These are phyloP conservation scores for Oncorhynchus kisutch DNA, from an alignment of 2,113 vertebrate genomes.

Conservation along the genomic window DNA sequence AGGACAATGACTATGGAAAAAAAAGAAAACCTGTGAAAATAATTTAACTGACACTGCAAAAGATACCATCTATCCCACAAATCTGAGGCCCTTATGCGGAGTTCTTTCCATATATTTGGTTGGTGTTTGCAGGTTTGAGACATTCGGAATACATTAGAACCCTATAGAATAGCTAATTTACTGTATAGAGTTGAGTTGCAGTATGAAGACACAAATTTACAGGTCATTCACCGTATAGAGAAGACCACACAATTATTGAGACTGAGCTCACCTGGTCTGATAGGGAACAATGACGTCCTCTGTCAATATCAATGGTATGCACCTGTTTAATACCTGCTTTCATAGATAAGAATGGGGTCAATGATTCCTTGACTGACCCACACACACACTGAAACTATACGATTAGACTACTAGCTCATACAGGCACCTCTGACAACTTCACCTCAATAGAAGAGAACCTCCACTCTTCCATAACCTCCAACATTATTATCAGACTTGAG, in stretches of 20 bases:
- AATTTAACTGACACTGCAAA: constrained; percentile 14
- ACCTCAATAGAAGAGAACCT: too few species aligned
- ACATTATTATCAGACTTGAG: neutral
- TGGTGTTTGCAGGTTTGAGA: constrained; percentile 24
- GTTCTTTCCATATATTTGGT: neutral
- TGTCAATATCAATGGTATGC: constrained; percentile 19
- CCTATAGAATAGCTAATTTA: neutral
- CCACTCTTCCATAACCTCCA: neutral
- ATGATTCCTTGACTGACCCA: neutral
- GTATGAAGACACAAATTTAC: neutral
- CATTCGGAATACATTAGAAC: constrained; percentile 23
- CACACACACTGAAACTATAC: too few species aligned
- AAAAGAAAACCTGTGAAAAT: constrained; percentile 29
- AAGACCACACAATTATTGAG: too few species aligned
- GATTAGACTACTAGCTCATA: too few species aligned
- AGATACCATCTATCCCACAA: neutral
- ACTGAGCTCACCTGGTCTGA: constrained; percentile 16
- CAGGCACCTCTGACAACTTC: neutral
- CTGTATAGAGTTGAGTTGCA: neutral
- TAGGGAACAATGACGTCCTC: constrained; percentile 45
- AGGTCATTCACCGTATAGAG: too few species aligned
- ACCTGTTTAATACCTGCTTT: constrained; percentile 32
- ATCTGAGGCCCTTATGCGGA: neutral
- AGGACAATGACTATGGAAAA: constrained; percentile 41
- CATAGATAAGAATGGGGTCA: constrained; percentile 12